Conservation (phyloP, 1,140 invertebrate species). For the Cardiocondyla obscurior region DNA sequence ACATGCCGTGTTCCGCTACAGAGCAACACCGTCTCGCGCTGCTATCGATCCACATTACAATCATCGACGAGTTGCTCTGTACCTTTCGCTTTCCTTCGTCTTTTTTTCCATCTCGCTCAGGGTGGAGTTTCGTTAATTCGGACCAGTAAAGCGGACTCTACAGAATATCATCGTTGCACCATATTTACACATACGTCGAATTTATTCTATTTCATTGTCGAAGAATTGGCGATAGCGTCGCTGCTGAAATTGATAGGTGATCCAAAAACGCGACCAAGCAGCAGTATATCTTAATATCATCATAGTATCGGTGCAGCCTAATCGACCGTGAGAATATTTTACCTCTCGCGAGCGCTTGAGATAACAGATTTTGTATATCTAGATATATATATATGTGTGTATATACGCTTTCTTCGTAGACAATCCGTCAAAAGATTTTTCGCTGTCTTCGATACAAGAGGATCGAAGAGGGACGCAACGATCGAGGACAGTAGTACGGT, state of each 20-base stretch:
- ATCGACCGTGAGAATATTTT: conserved; percentile 13
- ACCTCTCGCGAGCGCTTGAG: neutral
- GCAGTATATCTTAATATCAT: conserved; percentile 1
- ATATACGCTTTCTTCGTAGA: conserved; percentile 4
- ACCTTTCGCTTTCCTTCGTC: neutral
- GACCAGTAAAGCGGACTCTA: neutral
- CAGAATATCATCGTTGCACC: conserved; percentile 37
- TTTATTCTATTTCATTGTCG: conserved; percentile 41
- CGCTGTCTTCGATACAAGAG: conserved; percentile 16
- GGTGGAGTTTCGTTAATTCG: neutral
- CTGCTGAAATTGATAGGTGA: neutral
- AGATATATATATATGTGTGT: neutral
- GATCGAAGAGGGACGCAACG: conserved; percentile 10
- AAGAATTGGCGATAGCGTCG: neutral
- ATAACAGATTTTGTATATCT: neutral
- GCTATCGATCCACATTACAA: conserved; percentile 21
- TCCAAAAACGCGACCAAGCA: neutral
- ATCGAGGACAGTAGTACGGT: conserved; percentile 35
- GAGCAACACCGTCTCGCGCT: neutral
- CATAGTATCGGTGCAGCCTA: conserved; percentile 8
- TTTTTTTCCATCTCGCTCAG: neutral
- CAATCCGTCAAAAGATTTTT: neutral
- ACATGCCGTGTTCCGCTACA: neutral
- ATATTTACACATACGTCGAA: conserved; percentile 27
- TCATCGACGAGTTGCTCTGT: neutral